A percentile compares a stretch with the other conserved stretches of the same genome.
These are phyloP conservation scores for Nephrotoma guestfalica DNA, from an alignment of 2,888 invertebrate genomes.

Conservation along the genomic window DNA sequence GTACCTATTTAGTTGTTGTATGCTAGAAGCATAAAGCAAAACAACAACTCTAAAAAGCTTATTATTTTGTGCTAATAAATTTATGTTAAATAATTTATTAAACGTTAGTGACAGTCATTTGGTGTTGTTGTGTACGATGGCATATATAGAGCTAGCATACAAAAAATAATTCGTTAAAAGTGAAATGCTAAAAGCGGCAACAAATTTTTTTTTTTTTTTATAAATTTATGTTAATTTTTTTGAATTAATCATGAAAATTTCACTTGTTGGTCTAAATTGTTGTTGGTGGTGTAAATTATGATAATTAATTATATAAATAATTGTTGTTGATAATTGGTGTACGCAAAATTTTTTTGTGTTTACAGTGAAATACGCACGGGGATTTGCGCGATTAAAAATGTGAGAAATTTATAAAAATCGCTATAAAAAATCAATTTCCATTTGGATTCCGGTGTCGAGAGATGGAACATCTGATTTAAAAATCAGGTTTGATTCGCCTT, in stretches of 20 bases:
- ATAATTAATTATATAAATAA: not conserved
- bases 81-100: not conserved
- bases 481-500: too few relatives aligned
- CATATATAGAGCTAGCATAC: not conserved
- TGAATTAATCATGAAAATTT: not conserved
- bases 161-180: not conserved
- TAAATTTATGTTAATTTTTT: not conserved
- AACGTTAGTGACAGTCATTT: not conserved
- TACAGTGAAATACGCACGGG: too few relatives aligned
- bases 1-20: not conserved
- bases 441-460: too few relatives aligned
- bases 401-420: too few relatives aligned
- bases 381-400: too few relatives aligned
- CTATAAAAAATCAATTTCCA: too few relatives aligned
- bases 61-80: not conserved
- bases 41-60: not conserved
- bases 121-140: not conserved
- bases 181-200: not conserved
- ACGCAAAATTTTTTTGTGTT: too few relatives aligned
- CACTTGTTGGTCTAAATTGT: not conserved
- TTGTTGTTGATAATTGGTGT: not conserved
- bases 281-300: not conserved
- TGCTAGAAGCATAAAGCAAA: not conserved
- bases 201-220: not conserved
- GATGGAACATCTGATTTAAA: too few relatives aligned